These are phyloP conservation scores for Mixornis gularis DNA, from an alignment of 2,113 vertebrate genomes.

Conservation along the genomic window DNA sequence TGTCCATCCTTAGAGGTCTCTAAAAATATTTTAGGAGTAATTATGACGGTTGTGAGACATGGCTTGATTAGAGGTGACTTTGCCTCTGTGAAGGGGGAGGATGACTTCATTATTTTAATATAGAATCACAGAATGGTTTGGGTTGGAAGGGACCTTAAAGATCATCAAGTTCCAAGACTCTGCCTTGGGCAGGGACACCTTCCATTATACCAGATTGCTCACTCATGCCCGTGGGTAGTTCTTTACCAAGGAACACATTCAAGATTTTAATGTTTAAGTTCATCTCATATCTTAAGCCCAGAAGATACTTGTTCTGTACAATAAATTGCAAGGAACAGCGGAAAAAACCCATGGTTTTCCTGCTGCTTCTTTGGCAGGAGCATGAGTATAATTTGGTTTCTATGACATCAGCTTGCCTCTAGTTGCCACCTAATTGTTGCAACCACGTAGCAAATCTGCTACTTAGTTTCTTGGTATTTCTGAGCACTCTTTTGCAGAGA, in stretches of 20 bases:
- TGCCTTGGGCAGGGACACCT: neutral
- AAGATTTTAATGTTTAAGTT: neutral
- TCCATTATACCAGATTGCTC: neutral
- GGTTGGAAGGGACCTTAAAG: neutral
- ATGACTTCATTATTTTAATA: neutral
- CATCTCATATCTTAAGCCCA: neutral
- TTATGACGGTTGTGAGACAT: neutral
- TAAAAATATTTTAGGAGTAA: neutral
- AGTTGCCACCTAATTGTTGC: neutral
- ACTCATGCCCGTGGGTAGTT: neutral
- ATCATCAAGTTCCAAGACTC: neutral
- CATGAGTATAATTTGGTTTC: neutral
- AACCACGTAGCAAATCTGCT: neutral
- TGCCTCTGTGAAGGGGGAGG: neutral
- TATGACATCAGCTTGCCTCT: neutral
- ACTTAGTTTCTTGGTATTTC: neutral
- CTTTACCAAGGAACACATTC: neutral
- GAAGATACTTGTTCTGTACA: neutral
- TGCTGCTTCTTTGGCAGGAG: neutral
- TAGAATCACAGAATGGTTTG: neutral
- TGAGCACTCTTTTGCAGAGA: neutral
- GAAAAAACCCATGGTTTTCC: accelerated
- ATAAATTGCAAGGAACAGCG: neutral
- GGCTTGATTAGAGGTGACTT: neutral
- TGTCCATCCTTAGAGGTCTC: neutral